Base-by-base conservation (phyloP, 64 coral and sea anemone species). In the Actinia equina region DNA sequence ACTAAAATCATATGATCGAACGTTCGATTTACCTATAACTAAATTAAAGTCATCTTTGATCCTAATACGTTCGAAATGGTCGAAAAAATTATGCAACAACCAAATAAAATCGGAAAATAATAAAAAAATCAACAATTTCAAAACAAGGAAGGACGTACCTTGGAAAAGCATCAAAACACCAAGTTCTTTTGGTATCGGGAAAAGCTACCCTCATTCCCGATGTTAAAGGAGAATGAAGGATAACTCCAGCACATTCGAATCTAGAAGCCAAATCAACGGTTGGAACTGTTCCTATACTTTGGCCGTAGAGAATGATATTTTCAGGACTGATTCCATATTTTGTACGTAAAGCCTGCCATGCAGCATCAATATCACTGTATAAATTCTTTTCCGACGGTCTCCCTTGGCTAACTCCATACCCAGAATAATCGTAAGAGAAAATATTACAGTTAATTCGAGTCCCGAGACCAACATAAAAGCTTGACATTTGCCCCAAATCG, bases 101-200 rank as follows among this genome's bases (percentile, higher is more conserved):
- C 11, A 57, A 57, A 14, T 57, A 14, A 14, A 14, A 2, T 52
- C 7, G 23, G 83, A 14, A 37, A 45, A 25, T 57, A 53, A 15
- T 17, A 53, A 13, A 65, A 30, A 2, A 74, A 74, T 30, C 2
- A 79, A 55, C 41, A 59, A 54, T 19, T 14, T 23, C 18, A 51
- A 69, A 54, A 55, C 52, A 43, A 11, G 62, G 2, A 7, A 17
- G 44, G 80, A 52, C 88, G 89, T 88, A 99, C 97, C 97, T 99
- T 74, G 97, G 97, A 86, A 99, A 99, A 46, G 97, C 97, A 85
- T 99, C 97, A 65, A 95, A 99, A 83, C 97, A 99, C 97, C 97
- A 99, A 7, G 97, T 99, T 88, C 97, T 86, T 85, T 92, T 95
- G 16, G 97, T 99, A 44, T 99, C 97, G 18, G 97, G 97, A 83